A percentile compares a stretch with the other conserved stretches of the same genome.
phyloP scores from a whole-genome alignment of 1,140 invertebrate genomes.

The Bombus superbus region DNA sequence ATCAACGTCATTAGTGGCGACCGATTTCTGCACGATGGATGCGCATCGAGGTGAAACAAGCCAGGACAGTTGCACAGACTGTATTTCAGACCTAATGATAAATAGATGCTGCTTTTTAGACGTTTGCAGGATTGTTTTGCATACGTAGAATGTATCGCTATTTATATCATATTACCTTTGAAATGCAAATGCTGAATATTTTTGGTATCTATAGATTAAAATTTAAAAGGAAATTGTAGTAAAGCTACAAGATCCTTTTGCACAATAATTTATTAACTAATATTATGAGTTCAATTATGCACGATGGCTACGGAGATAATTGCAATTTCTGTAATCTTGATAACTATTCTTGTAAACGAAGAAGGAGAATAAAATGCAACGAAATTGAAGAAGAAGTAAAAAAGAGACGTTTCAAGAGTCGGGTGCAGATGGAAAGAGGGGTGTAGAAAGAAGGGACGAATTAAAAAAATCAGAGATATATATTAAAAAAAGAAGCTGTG shows the following conservation, averaged over 20 bases:
- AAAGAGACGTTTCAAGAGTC: not conserved
- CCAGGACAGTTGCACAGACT: slow-evolving; percentile 27
- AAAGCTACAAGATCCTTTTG: not conserved
- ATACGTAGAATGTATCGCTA: slow-evolving; percentile 23
- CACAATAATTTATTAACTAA: not conserved
- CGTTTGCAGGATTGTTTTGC: slow-evolving; percentile 41
- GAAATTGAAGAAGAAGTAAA: too few relatives aligned
- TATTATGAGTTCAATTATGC: not conserved
- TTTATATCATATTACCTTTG: slow-evolving; percentile 58
- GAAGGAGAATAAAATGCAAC: not conserved
- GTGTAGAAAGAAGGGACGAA: not conserved
- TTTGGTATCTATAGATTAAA: not conserved
- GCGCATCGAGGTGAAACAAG: slow-evolving; percentile 52
- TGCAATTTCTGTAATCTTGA: not conserved
- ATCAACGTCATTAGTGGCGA: slow-evolving; percentile 71
- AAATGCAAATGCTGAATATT: slow-evolving; percentile 12
- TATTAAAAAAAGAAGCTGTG: not conserved
- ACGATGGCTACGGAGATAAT: too few relatives aligned
- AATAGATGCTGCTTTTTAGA: slow-evolving; percentile 46
- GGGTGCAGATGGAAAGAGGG: not conserved
- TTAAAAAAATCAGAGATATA: not conserved
- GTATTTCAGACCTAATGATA: slow-evolving; percentile 54
- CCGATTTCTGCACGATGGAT: slow-evolving; percentile 55
- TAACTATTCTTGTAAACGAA: not conserved
- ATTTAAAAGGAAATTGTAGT: not conserved